Conservation (phyloP, 1,140 invertebrate species). For the Meteorus sp. region DNA sequence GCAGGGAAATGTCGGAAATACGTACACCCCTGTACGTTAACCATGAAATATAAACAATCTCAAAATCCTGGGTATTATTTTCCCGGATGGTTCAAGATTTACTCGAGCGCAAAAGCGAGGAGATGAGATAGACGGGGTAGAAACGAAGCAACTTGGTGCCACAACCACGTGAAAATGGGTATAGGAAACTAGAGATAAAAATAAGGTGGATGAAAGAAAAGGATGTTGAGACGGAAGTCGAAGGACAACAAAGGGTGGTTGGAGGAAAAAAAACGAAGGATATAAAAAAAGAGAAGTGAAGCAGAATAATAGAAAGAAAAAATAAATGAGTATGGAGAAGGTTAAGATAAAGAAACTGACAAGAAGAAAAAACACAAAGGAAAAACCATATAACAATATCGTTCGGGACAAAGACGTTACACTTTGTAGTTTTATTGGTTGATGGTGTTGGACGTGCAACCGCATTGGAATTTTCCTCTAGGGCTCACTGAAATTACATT, state of each 20-base stretch:
- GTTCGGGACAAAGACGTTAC: too few relatives aligned
- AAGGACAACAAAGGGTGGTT: background rate
- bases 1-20: constrained; percentile 2
- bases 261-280: constrained; percentile 7
- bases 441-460: constrained; percentile 43
- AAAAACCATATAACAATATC: too few relatives aligned
- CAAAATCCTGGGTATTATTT: constrained; percentile 32
- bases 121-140: constrained; percentile 31
- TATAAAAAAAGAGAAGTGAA: constrained; percentile 2
- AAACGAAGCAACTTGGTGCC: too few relatives aligned
- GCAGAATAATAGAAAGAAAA: constrained; percentile 13
- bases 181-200: constrained; percentile 8
- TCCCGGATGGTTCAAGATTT: constrained; percentile 26
- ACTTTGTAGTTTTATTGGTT: constrained; percentile 38
- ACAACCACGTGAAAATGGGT: too few relatives aligned
- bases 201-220: constrained; percentile 22
- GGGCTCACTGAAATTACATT: constrained; percentile 49
- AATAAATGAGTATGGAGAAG: background rate
- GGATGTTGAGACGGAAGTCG: background rate
- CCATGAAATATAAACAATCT: constrained; percentile 24
- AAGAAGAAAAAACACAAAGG: background rate
- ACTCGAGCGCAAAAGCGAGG: constrained; percentile 23
- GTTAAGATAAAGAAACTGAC: background rate
- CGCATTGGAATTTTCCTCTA: constrained; percentile 42
- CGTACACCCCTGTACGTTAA: constrained; percentile 2